Conservation (phyloP, 2,797 vertebrate genomes). For the Coregonus sp. region DNA sequence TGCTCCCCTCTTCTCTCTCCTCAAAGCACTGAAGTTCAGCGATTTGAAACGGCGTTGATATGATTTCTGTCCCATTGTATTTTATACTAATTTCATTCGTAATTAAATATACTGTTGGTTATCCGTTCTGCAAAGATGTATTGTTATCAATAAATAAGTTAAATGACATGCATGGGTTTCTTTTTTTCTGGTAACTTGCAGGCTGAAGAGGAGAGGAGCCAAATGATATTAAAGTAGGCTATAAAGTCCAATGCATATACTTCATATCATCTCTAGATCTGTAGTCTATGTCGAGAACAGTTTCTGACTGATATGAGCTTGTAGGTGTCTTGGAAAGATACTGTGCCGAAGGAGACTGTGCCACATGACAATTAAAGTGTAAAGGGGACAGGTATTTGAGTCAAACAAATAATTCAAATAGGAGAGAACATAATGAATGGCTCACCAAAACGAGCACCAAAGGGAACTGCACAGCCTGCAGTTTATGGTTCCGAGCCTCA, state of each 20-base stretch:
- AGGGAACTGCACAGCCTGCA: not conserved
- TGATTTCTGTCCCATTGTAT: not conserved
- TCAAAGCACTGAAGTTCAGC: slow-evolving; percentile 24
- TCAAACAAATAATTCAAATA: not conserved
- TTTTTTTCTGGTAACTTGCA: not conserved
- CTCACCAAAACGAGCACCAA: not conserved
- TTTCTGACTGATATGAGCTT: not conserved
- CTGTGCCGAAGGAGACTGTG: not conserved
- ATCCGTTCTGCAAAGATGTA: not conserved
- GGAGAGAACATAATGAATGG: not conserved
- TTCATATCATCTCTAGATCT: not conserved
- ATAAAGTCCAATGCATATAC: not conserved
- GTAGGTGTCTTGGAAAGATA: not conserved
- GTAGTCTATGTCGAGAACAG: not conserved
- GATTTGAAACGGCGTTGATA: slow-evolving; percentile 9
- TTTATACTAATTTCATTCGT: not conserved
- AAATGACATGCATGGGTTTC: not conserved
- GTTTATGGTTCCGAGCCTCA: not conserved
- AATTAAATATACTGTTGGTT: not conserved
- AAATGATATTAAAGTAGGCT: not conserved
- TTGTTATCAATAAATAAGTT: not conserved
- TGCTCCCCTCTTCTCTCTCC: not conserved
- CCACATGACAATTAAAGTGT: not conserved
- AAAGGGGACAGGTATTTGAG: not conserved
- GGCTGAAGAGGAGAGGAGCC: not conserved